These are phyloP conservation scores for Littorina saxatilis DNA, from an alignment of 1,140 invertebrate genomes.

Conservation along the genomic window DNA sequence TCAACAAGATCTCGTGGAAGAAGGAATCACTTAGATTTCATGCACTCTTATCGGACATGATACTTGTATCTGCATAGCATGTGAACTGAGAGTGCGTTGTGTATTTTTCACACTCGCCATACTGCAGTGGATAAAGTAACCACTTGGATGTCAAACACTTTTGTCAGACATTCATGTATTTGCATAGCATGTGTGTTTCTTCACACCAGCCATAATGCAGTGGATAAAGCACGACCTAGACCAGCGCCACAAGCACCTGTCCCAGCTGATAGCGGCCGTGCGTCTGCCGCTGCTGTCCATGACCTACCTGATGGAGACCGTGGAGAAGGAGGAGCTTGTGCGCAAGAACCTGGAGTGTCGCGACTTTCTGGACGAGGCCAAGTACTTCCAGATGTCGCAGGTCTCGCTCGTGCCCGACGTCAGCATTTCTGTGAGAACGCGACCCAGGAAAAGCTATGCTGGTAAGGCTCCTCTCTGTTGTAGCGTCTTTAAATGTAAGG, in stretches of 20 bases:
- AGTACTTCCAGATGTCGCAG: constrained; percentile 73
- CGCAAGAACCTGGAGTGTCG: constrained; percentile 71
- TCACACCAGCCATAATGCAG: constrained; percentile 60
- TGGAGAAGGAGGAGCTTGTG: constrained; percentile 70
- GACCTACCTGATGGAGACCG: constrained; percentile 68
- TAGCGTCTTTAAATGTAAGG: background rate
- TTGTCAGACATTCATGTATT: no score
- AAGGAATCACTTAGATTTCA: no score
- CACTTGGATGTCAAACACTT: no score
- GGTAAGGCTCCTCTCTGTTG: constrained; percentile 53
- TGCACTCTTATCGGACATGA: no score
- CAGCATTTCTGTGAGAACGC: constrained; percentile 65
- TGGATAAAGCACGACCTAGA: constrained; percentile 68
- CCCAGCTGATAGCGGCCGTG: constrained; percentile 68
- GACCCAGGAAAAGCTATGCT: constrained; percentile 75
- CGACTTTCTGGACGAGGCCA: constrained; percentile 73
- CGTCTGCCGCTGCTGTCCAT: constrained; percentile 71
- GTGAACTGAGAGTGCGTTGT: no score
- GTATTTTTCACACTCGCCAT: no score
- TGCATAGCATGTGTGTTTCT: no score
- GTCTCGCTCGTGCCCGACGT: constrained; percentile 65
- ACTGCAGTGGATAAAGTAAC: no score
- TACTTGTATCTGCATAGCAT: no score
- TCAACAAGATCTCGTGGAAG: no score
- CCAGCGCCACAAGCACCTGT: constrained; percentile 57